Base-by-base conservation (phyloP, 2,888 invertebrate species). In the Agrochola macilenta region DNA sequence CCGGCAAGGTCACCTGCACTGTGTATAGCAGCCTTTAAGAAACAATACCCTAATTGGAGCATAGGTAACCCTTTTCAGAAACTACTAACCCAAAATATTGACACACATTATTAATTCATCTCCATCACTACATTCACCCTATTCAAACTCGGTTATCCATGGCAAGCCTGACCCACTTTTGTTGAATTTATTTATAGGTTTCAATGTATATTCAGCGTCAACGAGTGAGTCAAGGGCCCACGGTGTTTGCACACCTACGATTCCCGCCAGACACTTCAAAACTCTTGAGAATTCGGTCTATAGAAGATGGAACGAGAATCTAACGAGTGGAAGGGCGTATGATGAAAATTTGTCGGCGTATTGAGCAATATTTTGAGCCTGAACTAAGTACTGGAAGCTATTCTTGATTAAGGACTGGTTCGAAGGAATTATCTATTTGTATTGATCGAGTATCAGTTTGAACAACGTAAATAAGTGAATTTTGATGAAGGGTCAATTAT, bases 211-310 rank as follows among this genome's bases (percentile, higher is more conserved):
- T 81, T 68, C 68, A 79, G 61, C 68, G 78, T 63, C 78, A 81
- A 83, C 43, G 78, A 81, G 74, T 68, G 61, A 79, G 78, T 87
- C 82, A 76, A 87, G 81, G 49, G 58, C 49, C 74, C 23, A 78
- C 76, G 74, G 88, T 87, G 81, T 88, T 89, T 87, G 80, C 80
- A 70, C 83, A 85, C 76, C 87, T 76, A 87, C 89, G 79, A 79
- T 68, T 83, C 85, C 61, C 74, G 43, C 61, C 74, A 85, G 83
- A 80, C 61, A 63, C 83, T 83, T 71, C 39, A 79, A 76, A 79
- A 78, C 76, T 73, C 81, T 87, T 74, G 74, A 85, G 81, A 83
- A 54, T 82, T 78, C 83, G 65, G 78, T 80, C 85, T 74, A 82
- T 87, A 76, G 78, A 69, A 75, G 71, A 76, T 69, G 77, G 58